Conservation (phyloP, 2,797 vertebrate species). For the Labroides dimidiatus region DNA sequence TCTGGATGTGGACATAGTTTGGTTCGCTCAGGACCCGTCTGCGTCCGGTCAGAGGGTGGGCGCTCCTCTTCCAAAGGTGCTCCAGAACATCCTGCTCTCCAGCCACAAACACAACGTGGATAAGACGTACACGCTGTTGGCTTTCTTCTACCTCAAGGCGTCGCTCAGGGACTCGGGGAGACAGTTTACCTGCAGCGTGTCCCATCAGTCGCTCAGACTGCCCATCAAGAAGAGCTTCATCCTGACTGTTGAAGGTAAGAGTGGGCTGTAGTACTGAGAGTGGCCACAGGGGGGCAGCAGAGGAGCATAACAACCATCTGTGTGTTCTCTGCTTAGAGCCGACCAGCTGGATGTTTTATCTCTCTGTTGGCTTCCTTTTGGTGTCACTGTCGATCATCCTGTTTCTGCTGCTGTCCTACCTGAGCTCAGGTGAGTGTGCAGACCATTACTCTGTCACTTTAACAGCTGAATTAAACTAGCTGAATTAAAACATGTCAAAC, state of each 20-base stretch:
- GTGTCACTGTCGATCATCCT: slow-evolving; percentile 48
- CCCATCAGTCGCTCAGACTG: slow-evolving; percentile 75
- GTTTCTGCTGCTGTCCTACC: slow-evolving; percentile 24
- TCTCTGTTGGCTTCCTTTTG: slow-evolving; percentile 14
- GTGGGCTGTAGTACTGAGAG: slow-evolving; percentile 13
- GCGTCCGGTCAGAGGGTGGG: slow-evolving; percentile 54
- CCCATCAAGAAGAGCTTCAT: slow-evolving; percentile 82
- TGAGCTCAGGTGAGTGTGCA: slow-evolving; percentile 68
- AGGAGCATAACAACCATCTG: slow-evolving; percentile 5
- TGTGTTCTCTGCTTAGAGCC: slow-evolving; percentile 64
- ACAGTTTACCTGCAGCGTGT: slow-evolving; percentile 81
- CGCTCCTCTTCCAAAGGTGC: slow-evolving; percentile 64
- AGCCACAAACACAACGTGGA: slow-evolving; percentile 80
- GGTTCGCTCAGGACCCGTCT: slow-evolving; percentile 68
- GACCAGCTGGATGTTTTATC: slow-evolving; percentile 41
- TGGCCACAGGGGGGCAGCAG: slow-evolving; percentile 62
- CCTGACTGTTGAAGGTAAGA: slow-evolving; percentile 73
- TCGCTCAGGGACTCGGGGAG: slow-evolving; percentile 60
- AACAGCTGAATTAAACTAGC: too few species aligned
- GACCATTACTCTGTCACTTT: not conserved
- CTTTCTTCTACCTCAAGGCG: slow-evolving; percentile 82
- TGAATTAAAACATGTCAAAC: too few species aligned
- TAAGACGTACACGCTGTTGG: slow-evolving; percentile 79
- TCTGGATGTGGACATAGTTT: slow-evolving; percentile 80
- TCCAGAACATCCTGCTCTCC: slow-evolving; percentile 78